Evolutionary conservation across 2,888 invertebrate species (phyloP).

Genomic region (Micropterix aruncella): DNA sequence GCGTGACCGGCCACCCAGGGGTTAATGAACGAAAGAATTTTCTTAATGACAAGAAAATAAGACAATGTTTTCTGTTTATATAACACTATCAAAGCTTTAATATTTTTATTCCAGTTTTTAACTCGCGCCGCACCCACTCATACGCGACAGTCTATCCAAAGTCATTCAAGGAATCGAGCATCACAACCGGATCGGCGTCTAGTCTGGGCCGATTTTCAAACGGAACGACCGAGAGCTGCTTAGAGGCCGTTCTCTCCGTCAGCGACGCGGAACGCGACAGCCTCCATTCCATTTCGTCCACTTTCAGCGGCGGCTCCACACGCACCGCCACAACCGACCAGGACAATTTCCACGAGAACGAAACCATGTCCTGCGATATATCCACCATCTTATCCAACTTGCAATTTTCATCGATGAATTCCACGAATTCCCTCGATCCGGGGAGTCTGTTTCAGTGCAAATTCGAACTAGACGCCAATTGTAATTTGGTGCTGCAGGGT

Average conservation of each 20-base stretch:
- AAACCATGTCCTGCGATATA: conserved; percentile 20
- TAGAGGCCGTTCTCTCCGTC: conserved; percentile 5
- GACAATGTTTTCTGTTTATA: no score
- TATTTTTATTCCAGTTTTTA: conserved; percentile 34
- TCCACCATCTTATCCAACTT: conserved; percentile 21
- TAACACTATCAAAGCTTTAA: no score
- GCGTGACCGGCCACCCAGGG: no score
- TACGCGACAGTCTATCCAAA: conserved; percentile 39
- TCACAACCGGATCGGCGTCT: conserved; percentile 18
- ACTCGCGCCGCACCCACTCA: conserved; percentile 42
- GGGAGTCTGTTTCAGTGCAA: conserved; percentile 35
- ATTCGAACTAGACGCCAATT: conserved; percentile 40
- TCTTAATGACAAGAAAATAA: no score
- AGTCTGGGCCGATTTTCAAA: conserved; percentile 22
- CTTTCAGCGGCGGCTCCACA: conserved; percentile 11
- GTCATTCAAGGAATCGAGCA: conserved; percentile 13
- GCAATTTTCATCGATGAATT: conserved; percentile 18
- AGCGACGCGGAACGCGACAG: conserved; percentile 13
- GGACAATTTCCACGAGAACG: conserved; percentile 13
- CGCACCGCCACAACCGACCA: conserved; percentile 9
- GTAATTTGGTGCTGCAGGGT: conserved; percentile 43
- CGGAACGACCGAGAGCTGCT: conserved; percentile 7
- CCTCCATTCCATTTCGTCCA: conserved; percentile 15
- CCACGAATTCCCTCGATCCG: conserved; percentile 23
- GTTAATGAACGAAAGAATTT: no score